phyloP scores from a whole-genome alignment of 2,113 vertebrate species.

The Lonchura striata region DNA sequence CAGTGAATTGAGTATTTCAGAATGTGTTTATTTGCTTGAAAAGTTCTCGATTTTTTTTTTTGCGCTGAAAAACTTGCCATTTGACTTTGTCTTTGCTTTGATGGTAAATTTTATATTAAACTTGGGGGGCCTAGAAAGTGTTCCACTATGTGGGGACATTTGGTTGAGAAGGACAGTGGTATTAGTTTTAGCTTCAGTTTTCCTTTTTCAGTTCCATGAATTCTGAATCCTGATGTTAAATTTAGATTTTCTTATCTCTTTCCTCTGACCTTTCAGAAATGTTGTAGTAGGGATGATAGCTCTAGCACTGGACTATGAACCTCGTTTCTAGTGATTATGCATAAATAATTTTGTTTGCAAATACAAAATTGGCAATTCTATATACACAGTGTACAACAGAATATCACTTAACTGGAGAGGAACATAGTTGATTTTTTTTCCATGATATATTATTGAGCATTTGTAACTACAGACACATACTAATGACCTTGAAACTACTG shows the following conservation, averaged over 20 bases:
- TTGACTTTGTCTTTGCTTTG: not conserved
- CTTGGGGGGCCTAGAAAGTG: accelerated
- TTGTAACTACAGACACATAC: accelerated
- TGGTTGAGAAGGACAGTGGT: accelerated
- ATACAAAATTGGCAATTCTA: not conserved
- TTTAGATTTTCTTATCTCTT: not conserved
- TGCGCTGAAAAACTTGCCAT: not conserved
- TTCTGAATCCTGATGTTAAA: not conserved
- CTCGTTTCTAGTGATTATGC: accelerated
- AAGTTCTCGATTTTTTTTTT: not conserved
- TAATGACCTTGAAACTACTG: not conserved
- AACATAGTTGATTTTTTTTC: not conserved
- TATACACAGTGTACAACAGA: accelerated
- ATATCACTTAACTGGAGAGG: not conserved
- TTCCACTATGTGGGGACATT: accelerated
- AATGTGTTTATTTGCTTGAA: accelerated
- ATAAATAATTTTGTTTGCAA: not conserved
- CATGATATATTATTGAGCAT: not conserved
- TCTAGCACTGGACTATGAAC: not conserved
- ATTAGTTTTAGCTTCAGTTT: not conserved
- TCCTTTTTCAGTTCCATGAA: accelerated
- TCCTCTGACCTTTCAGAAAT: not conserved
- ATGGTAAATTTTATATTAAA: not conserved
- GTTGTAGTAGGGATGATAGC: not conserved
- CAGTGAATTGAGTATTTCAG: not conserved